Conservation (phyloP, 2,113 vertebrate species). For the Xenopus laevis region DNA sequence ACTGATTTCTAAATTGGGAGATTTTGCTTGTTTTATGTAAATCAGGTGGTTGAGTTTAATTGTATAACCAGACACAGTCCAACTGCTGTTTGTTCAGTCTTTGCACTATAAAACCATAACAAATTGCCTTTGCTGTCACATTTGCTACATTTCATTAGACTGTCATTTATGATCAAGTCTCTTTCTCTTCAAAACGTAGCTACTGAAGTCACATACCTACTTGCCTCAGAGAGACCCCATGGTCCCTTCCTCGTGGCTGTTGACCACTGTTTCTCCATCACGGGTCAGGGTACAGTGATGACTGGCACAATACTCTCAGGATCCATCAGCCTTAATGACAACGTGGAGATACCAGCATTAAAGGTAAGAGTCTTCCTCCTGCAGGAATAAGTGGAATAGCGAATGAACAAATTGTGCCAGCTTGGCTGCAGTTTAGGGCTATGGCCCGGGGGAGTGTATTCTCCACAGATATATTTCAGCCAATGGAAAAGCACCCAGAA, state of each 20-base stretch:
- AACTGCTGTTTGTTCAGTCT: too few species aligned
- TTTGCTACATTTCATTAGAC: too few species aligned
- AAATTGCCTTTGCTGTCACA: too few species aligned
- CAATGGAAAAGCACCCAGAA: too few species aligned
- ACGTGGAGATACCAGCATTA: conserved; percentile 89
- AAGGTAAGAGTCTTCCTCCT: conserved; percentile 67
- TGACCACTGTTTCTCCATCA: conserved; percentile 97
- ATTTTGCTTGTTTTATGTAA: too few species aligned
- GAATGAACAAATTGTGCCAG: conserved; percentile 45
- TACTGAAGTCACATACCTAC: conserved; percentile 85
- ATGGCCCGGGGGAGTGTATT: neutral
- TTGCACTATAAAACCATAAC: too few species aligned
- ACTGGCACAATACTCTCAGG: conserved; percentile 95
- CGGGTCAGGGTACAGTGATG: conserved; percentile 95
- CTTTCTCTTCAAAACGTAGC: conserved; percentile 57
- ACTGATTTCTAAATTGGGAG: too few species aligned
- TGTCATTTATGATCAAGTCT: too few species aligned
- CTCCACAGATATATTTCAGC: too few species aligned
- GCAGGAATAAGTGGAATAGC: neutral
- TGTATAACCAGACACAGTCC: too few species aligned
- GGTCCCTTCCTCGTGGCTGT: conserved; percentile 92
- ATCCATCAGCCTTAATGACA: conserved; percentile 84
- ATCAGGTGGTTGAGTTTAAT: too few species aligned
- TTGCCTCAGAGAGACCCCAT: conserved; percentile 81
- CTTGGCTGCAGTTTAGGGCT: neutral